A percentile compares a stretch with the other conserved stretches of the same genome.
Evolutionary conservation across 2,797 vertebrate species (phyloP).

Genomic region (Chromobotia macracanthus): DNA sequence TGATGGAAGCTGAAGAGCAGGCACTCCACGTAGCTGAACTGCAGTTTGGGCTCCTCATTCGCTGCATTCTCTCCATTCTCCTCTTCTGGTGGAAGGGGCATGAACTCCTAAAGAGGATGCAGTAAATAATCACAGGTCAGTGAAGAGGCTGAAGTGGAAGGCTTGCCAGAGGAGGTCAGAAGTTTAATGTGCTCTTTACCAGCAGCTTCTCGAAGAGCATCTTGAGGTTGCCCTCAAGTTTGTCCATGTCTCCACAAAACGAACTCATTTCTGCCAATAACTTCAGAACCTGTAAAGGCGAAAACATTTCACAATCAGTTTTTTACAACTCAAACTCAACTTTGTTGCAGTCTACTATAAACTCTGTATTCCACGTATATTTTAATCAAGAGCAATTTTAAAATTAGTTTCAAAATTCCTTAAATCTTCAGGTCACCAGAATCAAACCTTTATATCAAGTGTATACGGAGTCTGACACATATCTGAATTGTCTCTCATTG

Average conservation of each 20-base stretch:
- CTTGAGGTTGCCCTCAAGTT: slow-evolving; percentile 94
- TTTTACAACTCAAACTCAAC: neutral
- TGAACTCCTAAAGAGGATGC: slow-evolving; percentile 83
- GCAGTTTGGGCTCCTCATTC: slow-evolving; percentile 92
- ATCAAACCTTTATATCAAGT: too few relatives aligned
- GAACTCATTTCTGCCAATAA: slow-evolving; percentile 98
- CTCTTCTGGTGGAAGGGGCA: slow-evolving; percentile 95
- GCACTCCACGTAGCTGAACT: slow-evolving; percentile 98
- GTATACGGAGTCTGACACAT: too few relatives aligned
- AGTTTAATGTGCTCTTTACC: slow-evolving; percentile 77
- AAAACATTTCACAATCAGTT: neutral
- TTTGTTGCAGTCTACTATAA: too few relatives aligned
- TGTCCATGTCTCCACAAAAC: slow-evolving; percentile 98
- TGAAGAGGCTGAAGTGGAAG: neutral
- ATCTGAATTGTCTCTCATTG: too few relatives aligned
- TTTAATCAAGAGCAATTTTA: too few relatives aligned
- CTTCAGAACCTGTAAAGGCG: slow-evolving; percentile 88
- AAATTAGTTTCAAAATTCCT: too few relatives aligned
- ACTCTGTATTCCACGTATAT: too few relatives aligned
- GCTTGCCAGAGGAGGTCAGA: slow-evolving; percentile 11
- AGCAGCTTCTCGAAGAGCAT: slow-evolving; percentile 94
- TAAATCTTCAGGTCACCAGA: too few relatives aligned
- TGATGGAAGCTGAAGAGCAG: slow-evolving; percentile 95
- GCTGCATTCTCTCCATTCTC: slow-evolving; percentile 93
- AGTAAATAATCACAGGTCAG: neutral